A percentile compares a stretch with the other conserved stretches of the same genome.
phyloP scores from a whole-genome alignment of 2,888 invertebrate genomes.

The Acheta domesticus region DNA sequence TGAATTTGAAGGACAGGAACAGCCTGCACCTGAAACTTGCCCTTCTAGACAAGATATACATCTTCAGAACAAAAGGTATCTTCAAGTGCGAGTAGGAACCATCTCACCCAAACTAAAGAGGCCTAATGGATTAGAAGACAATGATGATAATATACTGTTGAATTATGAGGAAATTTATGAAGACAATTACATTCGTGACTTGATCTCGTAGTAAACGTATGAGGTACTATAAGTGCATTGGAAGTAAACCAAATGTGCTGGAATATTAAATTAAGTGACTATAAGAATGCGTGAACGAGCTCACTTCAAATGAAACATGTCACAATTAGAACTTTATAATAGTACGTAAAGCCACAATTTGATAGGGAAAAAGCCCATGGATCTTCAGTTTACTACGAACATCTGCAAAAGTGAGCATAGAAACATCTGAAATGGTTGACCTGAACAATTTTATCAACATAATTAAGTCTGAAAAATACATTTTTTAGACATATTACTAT shows the following conservation, averaged over 20 bases:
- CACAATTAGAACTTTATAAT: background rate
- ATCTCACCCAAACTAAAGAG: background rate
- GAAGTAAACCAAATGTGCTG: background rate
- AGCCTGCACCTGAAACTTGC: background rate
- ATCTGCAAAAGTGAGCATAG: conserved; percentile 23
- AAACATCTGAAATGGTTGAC: background rate
- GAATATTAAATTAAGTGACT: background rate
- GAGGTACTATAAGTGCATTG: too few species aligned
- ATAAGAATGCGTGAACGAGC: background rate
- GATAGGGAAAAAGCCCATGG: background rate
- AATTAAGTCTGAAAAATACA: too few species aligned
- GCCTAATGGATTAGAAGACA: background rate
- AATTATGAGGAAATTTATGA: background rate
- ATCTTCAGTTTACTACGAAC: too few species aligned
- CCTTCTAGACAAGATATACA: conserved; percentile 20
- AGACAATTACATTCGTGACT: background rate
- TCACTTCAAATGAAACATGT: background rate
- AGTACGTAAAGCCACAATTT: background rate
- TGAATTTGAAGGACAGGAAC: background rate
- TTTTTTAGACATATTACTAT: conserved; percentile 23
- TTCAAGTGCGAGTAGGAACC: background rate
- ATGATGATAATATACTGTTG: background rate
- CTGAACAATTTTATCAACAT: too few species aligned
- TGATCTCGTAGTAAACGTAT: too few species aligned
- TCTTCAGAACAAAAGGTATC: conserved; percentile 26